phyloP scores from a whole-genome alignment of 23 tunicate species.

The Aplidium turbinatum region DNA sequence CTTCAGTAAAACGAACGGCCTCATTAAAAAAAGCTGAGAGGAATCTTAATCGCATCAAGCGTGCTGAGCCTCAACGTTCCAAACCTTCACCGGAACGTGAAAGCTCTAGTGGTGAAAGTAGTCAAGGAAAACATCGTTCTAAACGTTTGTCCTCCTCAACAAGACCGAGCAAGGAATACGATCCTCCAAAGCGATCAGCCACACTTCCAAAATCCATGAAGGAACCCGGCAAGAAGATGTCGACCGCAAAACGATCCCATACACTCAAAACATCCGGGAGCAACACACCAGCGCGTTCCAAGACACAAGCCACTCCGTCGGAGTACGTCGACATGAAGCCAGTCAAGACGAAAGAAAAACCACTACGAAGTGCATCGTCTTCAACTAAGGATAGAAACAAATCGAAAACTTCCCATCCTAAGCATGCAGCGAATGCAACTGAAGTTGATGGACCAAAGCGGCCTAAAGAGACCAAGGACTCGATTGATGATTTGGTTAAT shows the following conservation, averaged over 20 bases:
- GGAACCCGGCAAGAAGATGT: neutral
- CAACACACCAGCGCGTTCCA: slow-evolving; percentile 28
- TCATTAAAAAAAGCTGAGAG: slow-evolving; percentile 58
- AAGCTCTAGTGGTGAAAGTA: slow-evolving; percentile 15
- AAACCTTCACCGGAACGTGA: slow-evolving; percentile 9
- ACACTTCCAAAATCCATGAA: slow-evolving; percentile 46
- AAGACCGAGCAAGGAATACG: neutral
- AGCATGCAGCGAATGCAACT: neutral
- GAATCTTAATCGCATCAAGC: slow-evolving; percentile 62
- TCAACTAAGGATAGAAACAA: neutral
- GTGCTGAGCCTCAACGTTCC: slow-evolving; percentile 43
- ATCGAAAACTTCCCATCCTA: neutral
- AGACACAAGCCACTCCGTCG: slow-evolving; percentile 1
- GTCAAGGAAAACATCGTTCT: neutral
- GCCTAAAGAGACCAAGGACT: neutral
- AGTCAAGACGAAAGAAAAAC: neutral
- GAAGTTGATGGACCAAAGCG: neutral
- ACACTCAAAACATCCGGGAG: slow-evolving; percentile 4
- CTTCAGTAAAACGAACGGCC: slow-evolving; percentile 37
- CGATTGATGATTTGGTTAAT: slow-evolving; percentile 37
- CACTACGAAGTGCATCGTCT: neutral
- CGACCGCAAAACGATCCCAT: neutral
- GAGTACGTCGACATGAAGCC: no score
- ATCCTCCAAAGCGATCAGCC: slow-evolving; percentile 15
- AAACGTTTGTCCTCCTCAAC: neutral